These are phyloP conservation scores for Pocillopora verrucosa DNA, from an alignment of 64 coral and sea anemone genomes.

Conservation along the genomic window DNA sequence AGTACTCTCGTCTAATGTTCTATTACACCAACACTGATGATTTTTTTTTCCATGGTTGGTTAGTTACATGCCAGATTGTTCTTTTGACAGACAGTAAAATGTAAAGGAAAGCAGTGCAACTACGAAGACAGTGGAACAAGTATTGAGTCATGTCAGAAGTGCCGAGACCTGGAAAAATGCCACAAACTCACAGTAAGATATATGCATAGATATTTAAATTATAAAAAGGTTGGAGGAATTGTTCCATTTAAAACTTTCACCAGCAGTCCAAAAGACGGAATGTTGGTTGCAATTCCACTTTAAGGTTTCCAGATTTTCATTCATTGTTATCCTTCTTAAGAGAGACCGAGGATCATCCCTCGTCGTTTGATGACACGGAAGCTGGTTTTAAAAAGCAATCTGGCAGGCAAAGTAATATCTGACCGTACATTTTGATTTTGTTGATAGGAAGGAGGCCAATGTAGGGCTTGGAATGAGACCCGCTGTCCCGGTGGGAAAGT, in stretches of 20 bases:
- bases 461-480: conserved; percentile 31
- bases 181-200: conserved; percentile 35
- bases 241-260: too few relatives aligned
- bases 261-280: too few relatives aligned
- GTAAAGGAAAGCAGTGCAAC: conserved; percentile 40
- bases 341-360: too few relatives aligned
- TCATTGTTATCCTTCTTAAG: too few relatives aligned
- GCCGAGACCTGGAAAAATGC: conserved; percentile 51
- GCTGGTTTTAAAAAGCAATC: too few relatives aligned
- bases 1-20: too few relatives aligned
- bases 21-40: too few relatives aligned
- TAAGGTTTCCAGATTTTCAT: too few relatives aligned
- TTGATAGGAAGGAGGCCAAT: neutral
- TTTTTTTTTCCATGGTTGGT: too few relatives aligned
- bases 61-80: neutral
- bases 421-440: neutral
- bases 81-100: conserved; percentile 16
- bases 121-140: neutral
- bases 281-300: too few relatives aligned
- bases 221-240: too few relatives aligned
- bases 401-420: neutral
- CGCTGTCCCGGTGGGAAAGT: conserved; percentile 35
- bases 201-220: neutral
- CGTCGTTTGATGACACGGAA: too few relatives aligned
- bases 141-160: conserved; percentile 40